phyloP scores from a whole-genome alignment of 2,888 invertebrate species.

The Agriopis aurantiaria region DNA sequence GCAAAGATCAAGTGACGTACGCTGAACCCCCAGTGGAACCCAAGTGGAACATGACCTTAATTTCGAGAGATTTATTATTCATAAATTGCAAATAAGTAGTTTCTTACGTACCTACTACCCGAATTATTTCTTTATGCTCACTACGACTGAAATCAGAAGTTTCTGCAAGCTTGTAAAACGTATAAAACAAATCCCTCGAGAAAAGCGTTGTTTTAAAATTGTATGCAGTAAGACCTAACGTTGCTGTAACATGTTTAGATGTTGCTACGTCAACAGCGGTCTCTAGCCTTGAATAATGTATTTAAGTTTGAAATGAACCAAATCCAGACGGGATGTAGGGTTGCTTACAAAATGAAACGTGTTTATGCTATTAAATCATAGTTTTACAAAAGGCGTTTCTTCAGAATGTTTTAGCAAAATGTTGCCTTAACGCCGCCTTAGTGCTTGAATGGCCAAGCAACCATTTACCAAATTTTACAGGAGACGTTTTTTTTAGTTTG shows the following conservation, averaged over 20 bases:
- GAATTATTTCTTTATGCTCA: not conserved
- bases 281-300: not conserved
- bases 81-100: constrained; percentile 67
- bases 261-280: not conserved
- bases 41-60: no score
- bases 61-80: no score
- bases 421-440: no score
- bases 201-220: not conserved
- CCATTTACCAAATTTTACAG: no score
- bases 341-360: not conserved
- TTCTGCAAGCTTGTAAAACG: not conserved
- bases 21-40: no score
- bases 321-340: not conserved
- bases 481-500: no score
- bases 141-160: not conserved
- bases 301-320: not conserved
- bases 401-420: no score
- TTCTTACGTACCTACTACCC: no score
- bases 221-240: not conserved
- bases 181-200: not conserved
- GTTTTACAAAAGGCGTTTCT: not conserved
- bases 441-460: no score
- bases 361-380: not conserved
- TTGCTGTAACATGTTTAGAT: not conserved
- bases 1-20: no score